Conservation (phyloP, 2,888 invertebrate species). For the Mechanitis mazaeus region DNA sequence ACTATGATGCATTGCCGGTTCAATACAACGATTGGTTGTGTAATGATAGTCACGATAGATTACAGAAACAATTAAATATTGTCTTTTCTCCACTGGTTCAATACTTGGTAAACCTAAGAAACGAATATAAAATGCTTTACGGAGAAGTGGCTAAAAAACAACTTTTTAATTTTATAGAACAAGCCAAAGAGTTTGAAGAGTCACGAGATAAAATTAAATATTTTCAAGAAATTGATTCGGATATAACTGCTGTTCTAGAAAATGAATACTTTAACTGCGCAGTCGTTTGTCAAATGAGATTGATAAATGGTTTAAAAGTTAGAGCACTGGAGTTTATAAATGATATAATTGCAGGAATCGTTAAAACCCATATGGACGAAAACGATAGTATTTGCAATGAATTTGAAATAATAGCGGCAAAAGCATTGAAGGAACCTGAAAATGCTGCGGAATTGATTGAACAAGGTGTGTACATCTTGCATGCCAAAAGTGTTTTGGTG, state of each 20-base stretch:
- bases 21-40: constrained; percentile 76
- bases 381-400: constrained; percentile 82
- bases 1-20: constrained; percentile 73
- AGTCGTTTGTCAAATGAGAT: constrained; percentile 78
- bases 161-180: constrained; percentile 64
- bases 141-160: constrained; percentile 66
- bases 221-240: constrained; percentile 77
- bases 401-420: constrained; percentile 82
- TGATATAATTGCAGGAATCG: constrained; percentile 79
- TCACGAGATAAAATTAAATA: constrained; percentile 78
- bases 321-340: constrained; percentile 77
- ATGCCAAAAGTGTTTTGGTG: constrained; percentile 84
- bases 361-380: constrained; percentile 79
- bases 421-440: constrained; percentile 83
- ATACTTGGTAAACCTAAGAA: constrained; percentile 73
- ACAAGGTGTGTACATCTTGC: constrained; percentile 87
- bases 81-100: constrained; percentile 76
- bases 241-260: constrained; percentile 78
- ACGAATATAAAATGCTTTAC: constrained; percentile 77
- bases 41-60: constrained; percentile 66
- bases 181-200: constrained; percentile 75
- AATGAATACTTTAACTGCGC: constrained; percentile 83
- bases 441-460: constrained; percentile 89
- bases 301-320: constrained; percentile 77
- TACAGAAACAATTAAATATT: constrained; percentile 69